Percentiles rank a stretch among this genome's conserved stretches.
Conservation (phyloP, 1,140 invertebrate genomes). For the Aphelinus certus region DNA sequence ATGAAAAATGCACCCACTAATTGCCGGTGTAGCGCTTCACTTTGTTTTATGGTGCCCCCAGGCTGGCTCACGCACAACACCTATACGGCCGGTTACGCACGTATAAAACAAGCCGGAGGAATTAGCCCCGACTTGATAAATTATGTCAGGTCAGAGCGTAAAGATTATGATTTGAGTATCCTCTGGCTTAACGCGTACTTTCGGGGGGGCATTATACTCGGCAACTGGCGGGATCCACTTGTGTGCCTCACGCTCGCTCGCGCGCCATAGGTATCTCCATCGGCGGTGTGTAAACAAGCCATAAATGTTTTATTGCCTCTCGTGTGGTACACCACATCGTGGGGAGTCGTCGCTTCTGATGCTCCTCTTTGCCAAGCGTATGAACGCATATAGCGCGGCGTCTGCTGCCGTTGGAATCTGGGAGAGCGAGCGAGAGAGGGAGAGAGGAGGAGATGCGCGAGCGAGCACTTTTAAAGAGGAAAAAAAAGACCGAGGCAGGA, state of each 20-base stretch:
- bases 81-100: neutral
- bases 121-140: conserved; percentile 33
- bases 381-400: neutral
- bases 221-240: conserved; percentile 25
- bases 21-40: conserved; percentile 5
- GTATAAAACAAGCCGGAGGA: neutral
- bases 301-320: conserved; percentile 58
- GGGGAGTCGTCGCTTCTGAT: conserved; percentile 27
- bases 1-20: conserved; percentile 29
- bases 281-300: conserved; percentile 54
- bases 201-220: conserved; percentile 17
- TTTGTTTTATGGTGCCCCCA: conserved; percentile 27
- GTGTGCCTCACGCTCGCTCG: neutral
- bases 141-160: conserved; percentile 34
- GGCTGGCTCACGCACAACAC: neutral
- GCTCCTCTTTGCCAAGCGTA: neutral
- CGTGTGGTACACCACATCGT: conserved; percentile 32
- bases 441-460: conserved; percentile 4
- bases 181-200: conserved; percentile 37
- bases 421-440: conserved; percentile 10
- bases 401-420: conserved; percentile 4
- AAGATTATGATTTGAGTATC: conserved; percentile 41
- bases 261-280: conserved; percentile 18
- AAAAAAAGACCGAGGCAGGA: neutral
- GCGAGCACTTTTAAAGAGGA: conserved; percentile 37